Evolutionary conservation across 2,888 invertebrate species (phyloP), one percentile per base, ranked within the genome.

Genomic region (Leptothorax acervorum): DNA sequence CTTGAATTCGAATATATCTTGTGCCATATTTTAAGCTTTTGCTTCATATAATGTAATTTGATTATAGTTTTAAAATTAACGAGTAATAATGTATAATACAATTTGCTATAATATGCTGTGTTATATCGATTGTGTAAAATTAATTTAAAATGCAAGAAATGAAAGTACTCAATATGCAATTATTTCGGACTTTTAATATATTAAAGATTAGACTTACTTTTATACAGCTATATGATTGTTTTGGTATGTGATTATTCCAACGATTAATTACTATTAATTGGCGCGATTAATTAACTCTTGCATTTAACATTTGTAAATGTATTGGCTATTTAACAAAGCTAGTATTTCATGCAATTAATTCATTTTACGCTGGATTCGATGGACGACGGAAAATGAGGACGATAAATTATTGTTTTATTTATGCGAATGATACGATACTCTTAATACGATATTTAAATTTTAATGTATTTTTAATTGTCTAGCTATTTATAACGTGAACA

Each of bases 41-140:
- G 11, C n/a, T 63, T 11, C 12, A 63, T 15, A 1, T 9, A 62
- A 63, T 39, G n/a, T 63, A n/a, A 63, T 63, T 63, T 39, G 18
- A 63, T n/a, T 63, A 63, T 23, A n/a, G n/a, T n/a, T 63, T 63
- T n/a, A 63, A 63, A 63, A 63, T n/a, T 62, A n/a, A 62, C 11
- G 12, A 11, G 39, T 0, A 63, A 39, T 63, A n/a, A 63, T 39
- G 39, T 63, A 39, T 11, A 2, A 63, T 39, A 39, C n/a, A 2
- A 63, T 39, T 39, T 63, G n/a, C 12, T 3, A 63, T 39, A 2
- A 62, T 3, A 62, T 35, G 1, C 18, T 18, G 35, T 18, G 62
- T 39, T n/a, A 39, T 39, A n/a, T 63, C 5, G 39, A 63, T 39
- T 2, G 5, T n/a, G 11, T n/a, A 63, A 63, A 39, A 39, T 63